Percentiles rank a stretch among this genome's conserved stretches.
phyloP scores from a whole-genome alignment of 2,113 vertebrate genomes.

The Crocuta crocuta region DNA sequence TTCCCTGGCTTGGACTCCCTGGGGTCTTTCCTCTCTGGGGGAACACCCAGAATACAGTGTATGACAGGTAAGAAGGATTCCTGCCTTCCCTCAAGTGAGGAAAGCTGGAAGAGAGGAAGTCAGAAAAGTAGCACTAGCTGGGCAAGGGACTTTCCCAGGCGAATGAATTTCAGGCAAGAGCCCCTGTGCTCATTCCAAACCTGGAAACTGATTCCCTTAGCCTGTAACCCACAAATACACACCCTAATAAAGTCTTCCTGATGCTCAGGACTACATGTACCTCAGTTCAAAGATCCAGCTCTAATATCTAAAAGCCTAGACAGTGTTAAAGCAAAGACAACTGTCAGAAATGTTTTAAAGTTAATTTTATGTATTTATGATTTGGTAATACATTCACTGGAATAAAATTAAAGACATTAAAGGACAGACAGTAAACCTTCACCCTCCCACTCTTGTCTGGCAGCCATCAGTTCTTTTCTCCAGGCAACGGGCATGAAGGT shows the following conservation, averaged over 20 bases:
- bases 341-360: background rate
- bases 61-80: background rate
- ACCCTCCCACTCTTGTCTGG: background rate
- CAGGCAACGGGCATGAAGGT: background rate
- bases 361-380: background rate
- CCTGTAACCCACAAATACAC: background rate
- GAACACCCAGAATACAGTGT: background rate
- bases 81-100: background rate
- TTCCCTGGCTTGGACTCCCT: constrained; percentile 20
- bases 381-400: background rate
- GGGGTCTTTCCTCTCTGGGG: background rate
- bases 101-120: background rate
- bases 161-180: background rate
- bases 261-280: background rate
- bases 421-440: background rate
- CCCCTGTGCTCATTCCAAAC: background rate
- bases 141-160: background rate
- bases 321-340: background rate
- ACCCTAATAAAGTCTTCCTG: background rate
- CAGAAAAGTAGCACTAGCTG: background rate
- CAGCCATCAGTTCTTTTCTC: background rate
- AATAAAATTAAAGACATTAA: background rate
- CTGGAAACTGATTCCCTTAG: background rate
- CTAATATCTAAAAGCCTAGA: background rate
- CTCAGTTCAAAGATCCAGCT: background rate